Base-by-base conservation (phyloP, 2,797 vertebrate genomes). In the Steatocranus sp. region DNA sequence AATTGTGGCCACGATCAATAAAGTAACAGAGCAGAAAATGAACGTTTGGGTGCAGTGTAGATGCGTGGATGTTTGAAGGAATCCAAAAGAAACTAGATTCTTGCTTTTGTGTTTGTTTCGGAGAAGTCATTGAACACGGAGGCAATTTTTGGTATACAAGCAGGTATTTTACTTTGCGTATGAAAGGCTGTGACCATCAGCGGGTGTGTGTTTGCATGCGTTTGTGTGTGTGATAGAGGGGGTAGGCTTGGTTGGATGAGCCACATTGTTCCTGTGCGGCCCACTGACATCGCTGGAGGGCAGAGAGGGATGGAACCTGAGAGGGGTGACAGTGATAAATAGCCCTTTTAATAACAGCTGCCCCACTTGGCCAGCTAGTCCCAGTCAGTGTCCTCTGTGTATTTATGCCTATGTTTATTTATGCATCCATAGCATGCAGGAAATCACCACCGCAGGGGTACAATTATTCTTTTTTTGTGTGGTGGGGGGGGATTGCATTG, bases 331-430 rank as follows among this genome's bases (percentile, higher is more conserved):
- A 97, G 94, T 96, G 96, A 97, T 97, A 97, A 97, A 97, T 96
- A 96, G 96, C 94, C 95, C 96, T 96, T 96, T 97, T 97, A 97
- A 97, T 97, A 96, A 97, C 96, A 96, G 96, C 96, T 96, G 96
- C 96, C 96, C 96, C 96, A 96, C 95, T 96, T 96, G 96, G 96
- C 94, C 95, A 92, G 94, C 95, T 75, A 94, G 95, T 94, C 96
- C 92, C 94, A 96, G 95, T 94, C 94, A 95, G 93, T 95, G 96
- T 96, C 95, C 96, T 96, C 94, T 96, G 95, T 96, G 96, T 96
- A 95, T 97, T 96, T 96, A 96, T 96, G 95, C 94, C 96, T 95
- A 96, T 96, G 95, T 96, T 97, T 96, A 96, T 96, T 97, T 97
- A 96, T 96, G 96, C 96, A 96, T 96, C 95, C 93, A 95, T 95